Evolutionary conservation across 2,113 vertebrate species (phyloP), one percentile per base, ranked within the genome.

Genomic region (Barnardius zonarius): DNA sequence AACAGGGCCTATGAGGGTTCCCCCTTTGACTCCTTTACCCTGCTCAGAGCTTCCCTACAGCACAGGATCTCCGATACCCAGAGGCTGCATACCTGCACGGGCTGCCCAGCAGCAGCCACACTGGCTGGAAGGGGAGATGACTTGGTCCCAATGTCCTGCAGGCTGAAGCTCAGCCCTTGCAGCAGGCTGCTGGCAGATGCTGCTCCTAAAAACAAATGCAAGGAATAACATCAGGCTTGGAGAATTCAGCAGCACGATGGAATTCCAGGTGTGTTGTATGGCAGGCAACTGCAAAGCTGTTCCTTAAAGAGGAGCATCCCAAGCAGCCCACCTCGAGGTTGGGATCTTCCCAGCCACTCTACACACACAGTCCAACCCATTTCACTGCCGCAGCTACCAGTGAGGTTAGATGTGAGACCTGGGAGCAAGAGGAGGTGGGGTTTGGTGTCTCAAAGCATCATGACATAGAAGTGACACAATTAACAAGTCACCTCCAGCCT

Each of bases 91-190:
- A 98, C 99, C 98, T 98, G 98, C 28, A 95, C 96, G 2, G 97
- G 80, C 3, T 95, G 83, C 51, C 93, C 96, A 1, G 97, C 66
- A 11, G 97, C 37, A 16, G 98, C 95, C 28, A 95, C 62, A 8
- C 97, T 96, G 41, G 98, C 97, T 14, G 99, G 97, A 76, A 99
- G 95, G 83, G 97, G 97, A n/a, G 98, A 91, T 31, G 98, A 77
- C 97, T 99, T 99, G 93, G 98, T 98, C 92, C 98, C 98, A 8
- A 99, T 99, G 95, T 99, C 99, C 97, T 99, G 99, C 77, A 99
- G 98, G 95, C 99, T 99, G 98, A 99, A 99, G 98, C 99, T 99
- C 96, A 99, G 98, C 37, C 99, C 99, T 92, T 99, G 99, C 14
- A 99, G 98, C 73, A 99, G 98, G 98, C 99, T 99, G 98, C 99